Base-by-base conservation (phyloP, 2,113 vertebrate genomes). In the Xiphorhynchus elegans region DNA sequence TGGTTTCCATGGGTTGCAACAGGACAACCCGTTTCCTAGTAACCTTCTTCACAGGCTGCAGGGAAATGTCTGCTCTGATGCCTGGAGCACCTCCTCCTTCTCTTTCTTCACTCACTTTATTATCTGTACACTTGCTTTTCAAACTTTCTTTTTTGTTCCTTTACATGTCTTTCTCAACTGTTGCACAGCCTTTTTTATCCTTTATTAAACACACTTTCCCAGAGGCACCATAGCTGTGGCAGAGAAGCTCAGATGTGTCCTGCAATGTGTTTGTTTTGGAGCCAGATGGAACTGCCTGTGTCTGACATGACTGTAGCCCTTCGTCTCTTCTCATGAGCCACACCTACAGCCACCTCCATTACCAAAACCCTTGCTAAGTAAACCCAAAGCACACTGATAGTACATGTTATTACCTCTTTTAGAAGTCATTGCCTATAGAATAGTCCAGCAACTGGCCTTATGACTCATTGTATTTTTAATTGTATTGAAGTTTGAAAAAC, bases 51-150 rank as follows among this genome's bases (percentile, higher is more conserved):
- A 47, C 7, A 26, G 19, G 9, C 24, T 79, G 9, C 39, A 49
- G 20, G 17, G 17, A 44, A 64, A 78, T 63, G 7, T 69, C 18
- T 78, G 21, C 16, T 69, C 4, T 6, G 1, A 26, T 50, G 31
- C 7, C 7, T 42, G 16, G 4, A 37, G 9, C 29, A 46, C 11
- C 5, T 31, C 17, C 4, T 58, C 1, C 5, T 2, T 3, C 23
- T 88, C 28, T 69, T 69, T 75, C 17, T 60, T 66, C 11, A 60
- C 17, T 50, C 28, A 46, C 13, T 64, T 59, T 60, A 3, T 11
- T 23, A 17, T 37, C n/a, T 80, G 9, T 2, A n/a, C 10, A 13
- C 3, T 11, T 52, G 11, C 13, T 81, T 81, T 28, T 55, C 20
- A 49, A 11, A 9, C 3, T 3, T 10, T 10, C 26, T 58, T n/a